Evolutionary conservation across 2,888 invertebrate genomes (phyloP).

Genomic region (Caradrina clavipalpis): DNA sequence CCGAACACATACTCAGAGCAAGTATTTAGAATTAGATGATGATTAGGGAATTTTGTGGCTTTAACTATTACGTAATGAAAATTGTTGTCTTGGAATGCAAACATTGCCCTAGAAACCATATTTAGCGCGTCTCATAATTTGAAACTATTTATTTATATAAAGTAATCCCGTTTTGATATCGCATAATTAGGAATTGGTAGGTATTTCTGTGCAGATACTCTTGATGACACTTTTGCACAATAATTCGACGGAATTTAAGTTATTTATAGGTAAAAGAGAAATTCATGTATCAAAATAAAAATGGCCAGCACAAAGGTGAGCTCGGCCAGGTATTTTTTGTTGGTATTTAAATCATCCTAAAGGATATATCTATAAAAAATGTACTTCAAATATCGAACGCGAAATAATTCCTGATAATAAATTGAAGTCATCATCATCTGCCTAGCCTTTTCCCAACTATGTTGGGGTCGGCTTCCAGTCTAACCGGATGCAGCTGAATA

Average conservation of each 20-base stretch:
- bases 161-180: background rate
- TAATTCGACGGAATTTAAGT: constrained; percentile 43
- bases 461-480: too few relatives aligned
- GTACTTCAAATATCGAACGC: background rate
- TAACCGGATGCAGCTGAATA: too few relatives aligned
- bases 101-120: too few relatives aligned
- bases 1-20: background rate
- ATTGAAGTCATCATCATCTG: too few relatives aligned
- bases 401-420: constrained; percentile 1
- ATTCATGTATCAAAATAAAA: constrained; percentile 42
- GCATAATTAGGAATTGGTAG: constrained; percentile 21
- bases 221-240: constrained; percentile 25
- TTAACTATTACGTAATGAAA: constrained; percentile 17
- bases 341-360: constrained; percentile 21
- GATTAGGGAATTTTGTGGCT: constrained; percentile 4
- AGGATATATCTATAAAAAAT: background rate
- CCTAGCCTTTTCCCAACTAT: too few relatives aligned
- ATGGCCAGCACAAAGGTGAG: constrained; percentile 27
- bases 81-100: constrained; percentile 13
- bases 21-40: background rate
- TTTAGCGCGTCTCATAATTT: background rate
- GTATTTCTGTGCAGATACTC: constrained; percentile 22
- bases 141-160: background rate
- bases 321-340: constrained; percentile 29
- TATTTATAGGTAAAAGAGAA: constrained; percentile 53